Evolutionary conservation across 2,113 vertebrate genomes (phyloP).

Genomic region (Serranochromis macrocephalus): DNA sequence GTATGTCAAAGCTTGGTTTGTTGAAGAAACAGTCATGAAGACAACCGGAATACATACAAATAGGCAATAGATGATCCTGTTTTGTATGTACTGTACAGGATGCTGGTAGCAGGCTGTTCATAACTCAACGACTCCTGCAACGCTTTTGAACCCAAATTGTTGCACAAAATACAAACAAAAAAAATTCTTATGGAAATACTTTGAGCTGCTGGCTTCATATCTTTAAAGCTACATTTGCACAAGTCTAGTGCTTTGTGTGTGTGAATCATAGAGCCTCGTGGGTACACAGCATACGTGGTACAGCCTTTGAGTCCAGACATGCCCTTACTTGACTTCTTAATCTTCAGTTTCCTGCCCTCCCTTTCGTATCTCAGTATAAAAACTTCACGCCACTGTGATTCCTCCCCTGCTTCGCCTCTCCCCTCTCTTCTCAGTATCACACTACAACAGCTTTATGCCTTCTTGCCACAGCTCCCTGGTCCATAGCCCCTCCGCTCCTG

Average conservation of each 20-base stretch:
- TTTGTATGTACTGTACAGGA: background rate
- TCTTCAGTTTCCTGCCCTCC: constrained; percentile 68
- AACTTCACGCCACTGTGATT: constrained; percentile 49
- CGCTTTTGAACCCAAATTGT: background rate
- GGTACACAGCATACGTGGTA: background rate
- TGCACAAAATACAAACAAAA: background rate
- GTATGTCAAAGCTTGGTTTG: background rate
- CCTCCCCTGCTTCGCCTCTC: constrained; percentile 13
- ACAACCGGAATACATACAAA: background rate
- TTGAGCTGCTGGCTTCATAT: background rate
- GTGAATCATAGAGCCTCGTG: background rate
- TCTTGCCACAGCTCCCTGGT: constrained; percentile 18
- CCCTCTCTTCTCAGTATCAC: constrained; percentile 51
- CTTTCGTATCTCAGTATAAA: constrained; percentile 47
- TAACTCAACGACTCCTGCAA: background rate
- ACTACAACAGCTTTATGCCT: constrained; percentile 42
- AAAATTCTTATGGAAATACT: background rate
- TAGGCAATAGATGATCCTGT: background rate
- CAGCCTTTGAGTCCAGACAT: constrained; percentile 44
- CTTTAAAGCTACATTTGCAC: background rate
- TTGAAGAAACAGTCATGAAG: background rate
- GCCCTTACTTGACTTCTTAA: constrained; percentile 72
- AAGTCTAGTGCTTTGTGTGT: background rate
- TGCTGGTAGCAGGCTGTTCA: background rate
- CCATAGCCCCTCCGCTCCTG: constrained; percentile 36